Evolutionary conservation across 2,888 invertebrate species (phyloP).

Genomic region (Chironomus tentans): DNA sequence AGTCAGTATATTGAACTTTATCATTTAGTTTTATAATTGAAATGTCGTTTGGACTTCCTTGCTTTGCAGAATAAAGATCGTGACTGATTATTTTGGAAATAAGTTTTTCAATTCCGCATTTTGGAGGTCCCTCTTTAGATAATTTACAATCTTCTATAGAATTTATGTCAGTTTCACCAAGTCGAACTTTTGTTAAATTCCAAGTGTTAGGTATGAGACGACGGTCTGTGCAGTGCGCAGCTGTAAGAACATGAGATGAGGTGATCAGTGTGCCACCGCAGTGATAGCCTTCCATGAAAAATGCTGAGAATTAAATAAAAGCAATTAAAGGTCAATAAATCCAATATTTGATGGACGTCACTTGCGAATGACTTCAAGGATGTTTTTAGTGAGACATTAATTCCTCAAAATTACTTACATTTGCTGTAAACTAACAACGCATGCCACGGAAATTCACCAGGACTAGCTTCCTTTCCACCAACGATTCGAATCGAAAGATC

Average conservation of each 20-base stretch:
- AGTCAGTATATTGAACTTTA: neutral
- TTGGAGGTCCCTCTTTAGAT: neutral
- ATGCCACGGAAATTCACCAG: conserved; percentile 50
- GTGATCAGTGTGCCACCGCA: conserved; percentile 14
- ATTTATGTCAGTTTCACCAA: neutral
- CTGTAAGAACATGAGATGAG: neutral
- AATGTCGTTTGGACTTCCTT: neutral
- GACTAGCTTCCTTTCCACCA: conserved; percentile 39
- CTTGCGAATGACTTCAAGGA: too few species aligned
- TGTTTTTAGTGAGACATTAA: too few species aligned
- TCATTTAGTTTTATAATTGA: neutral
- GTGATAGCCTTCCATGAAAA: neutral
- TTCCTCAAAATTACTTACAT: too few species aligned
- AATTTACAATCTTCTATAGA: neutral
- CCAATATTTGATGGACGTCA: too few species aligned
- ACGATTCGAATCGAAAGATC: conserved; percentile 37
- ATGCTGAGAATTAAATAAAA: too few species aligned
- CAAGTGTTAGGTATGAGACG: neutral
- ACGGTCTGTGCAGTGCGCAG: neutral
- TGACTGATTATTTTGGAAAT: neutral
- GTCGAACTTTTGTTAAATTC: neutral
- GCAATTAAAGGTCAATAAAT: too few species aligned
- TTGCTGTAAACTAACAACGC: neutral
- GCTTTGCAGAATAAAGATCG: neutral
- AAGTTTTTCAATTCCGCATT: neutral